Percentiles rank a stretch among this genome's conserved stretches.
Conservation (phyloP, 2,888 invertebrate species). For the Lasioglossum lativentre region DNA sequence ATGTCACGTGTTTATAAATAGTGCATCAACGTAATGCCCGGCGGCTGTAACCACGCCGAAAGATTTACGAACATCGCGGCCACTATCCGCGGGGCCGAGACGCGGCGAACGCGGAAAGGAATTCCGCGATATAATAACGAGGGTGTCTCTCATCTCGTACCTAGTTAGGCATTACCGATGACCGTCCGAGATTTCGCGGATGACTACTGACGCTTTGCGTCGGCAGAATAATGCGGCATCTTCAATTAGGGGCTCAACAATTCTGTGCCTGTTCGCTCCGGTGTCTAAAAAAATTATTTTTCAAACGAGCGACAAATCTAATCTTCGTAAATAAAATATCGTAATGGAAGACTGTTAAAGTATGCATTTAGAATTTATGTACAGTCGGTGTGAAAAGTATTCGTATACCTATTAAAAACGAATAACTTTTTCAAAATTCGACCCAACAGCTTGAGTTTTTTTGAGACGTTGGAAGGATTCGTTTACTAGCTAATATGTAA, state of each 20-base stretch:
- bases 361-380: too few species aligned
- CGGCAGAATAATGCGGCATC: neutral
- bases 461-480: too few species aligned
- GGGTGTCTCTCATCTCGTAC: constrained; percentile 64
- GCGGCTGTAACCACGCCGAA: constrained; percentile 76
- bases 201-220: constrained; percentile 36
- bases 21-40: constrained; percentile 82
- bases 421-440: too few species aligned
- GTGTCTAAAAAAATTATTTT: neutral
- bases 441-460: too few species aligned
- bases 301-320: too few species aligned
- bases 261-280: neutral
- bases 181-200: constrained; percentile 50
- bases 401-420: too few species aligned
- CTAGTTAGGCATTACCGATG: constrained; percentile 71
- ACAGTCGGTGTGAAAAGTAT: too few species aligned
- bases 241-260: neutral
- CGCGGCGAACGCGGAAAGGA: constrained; percentile 80
- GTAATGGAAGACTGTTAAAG: too few species aligned
- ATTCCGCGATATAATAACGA: constrained; percentile 76
- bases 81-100: constrained; percentile 56
- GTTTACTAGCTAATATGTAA: too few species aligned
- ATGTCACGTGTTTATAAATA: constrained; percentile 84
- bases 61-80: constrained; percentile 80
- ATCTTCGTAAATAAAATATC: too few species aligned